Base-by-base conservation (phyloP, 2,888 invertebrate genomes). In the Sminthurides aquaticus region DNA sequence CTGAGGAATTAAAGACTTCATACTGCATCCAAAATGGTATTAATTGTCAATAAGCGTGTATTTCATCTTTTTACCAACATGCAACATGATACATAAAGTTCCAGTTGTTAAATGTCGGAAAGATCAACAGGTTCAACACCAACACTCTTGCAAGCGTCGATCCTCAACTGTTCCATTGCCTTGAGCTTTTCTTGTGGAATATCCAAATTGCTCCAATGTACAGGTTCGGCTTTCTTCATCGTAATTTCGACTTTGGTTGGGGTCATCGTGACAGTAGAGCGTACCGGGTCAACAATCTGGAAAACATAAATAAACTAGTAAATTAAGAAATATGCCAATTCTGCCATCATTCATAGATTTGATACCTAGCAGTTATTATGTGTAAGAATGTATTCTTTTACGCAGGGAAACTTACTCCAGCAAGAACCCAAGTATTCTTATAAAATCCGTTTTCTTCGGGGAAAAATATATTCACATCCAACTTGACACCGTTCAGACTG, bases 161-260 rank as follows among this genome's bases (percentile, higher is more conserved):
- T 78, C n/a, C 76, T 76, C 49, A 78, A 70, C 29, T 68, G 70
- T 62, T 77, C 66, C 65, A 73, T 11, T 62, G 65, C 58, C 67
- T 70, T 24, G 67, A 56, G 29, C 26, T 56, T 69, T 48, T 63
- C 63, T 26, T 81, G 79, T 0, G 87, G 85, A 71, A 87, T 84
- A 76, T 88, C 86, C 27, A 96, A 79, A 73, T 85, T 85, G 11
- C 84, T 78, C 97, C 97, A 97, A 20, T 85, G 84, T 1, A 89
- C 88, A 0, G 88, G 84, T 76, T 91, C 92, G 0, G 85, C 87
- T 80, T 98, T 98, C 73, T 85, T 87, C 76, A 98, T 79, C 76
- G 88, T 91, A 26, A 98, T 88, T 81, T 98, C 97, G 29, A 96
- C 86, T 84, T 98, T 98, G 18, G 91, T 88, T 18, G 88, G 88